Percentiles rank a stretch among this genome's conserved stretches.
Evolutionary conservation across 2,797 vertebrate genomes (phyloP).

Genomic region (Buceros bicornis): DNA sequence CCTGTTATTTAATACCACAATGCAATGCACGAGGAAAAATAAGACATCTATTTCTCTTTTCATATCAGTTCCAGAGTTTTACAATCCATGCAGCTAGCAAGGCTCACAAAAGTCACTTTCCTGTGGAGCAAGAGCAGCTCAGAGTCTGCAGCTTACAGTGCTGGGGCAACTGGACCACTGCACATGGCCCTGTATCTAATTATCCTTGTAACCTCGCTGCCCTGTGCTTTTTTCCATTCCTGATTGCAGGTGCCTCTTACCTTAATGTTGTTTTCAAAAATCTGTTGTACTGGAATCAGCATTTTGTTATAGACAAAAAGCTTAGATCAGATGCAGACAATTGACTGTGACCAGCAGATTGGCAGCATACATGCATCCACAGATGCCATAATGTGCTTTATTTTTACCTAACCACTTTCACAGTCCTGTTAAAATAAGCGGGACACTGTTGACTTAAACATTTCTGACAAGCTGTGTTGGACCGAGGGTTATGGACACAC

Average conservation of each 20-base stretch:
- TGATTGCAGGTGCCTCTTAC: not conserved
- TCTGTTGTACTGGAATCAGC: not conserved
- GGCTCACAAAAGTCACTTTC: conserved; percentile 12
- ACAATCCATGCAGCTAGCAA: not conserved
- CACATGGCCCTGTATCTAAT: not conserved
- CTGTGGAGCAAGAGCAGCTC: not conserved
- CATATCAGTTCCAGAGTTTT: not conserved
- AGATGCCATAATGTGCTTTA: not conserved
- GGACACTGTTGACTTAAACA: not conserved
- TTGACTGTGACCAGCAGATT: not conserved
- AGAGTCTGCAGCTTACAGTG: not conserved
- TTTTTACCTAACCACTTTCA: not conserved
- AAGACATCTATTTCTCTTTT: not conserved
- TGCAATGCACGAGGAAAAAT: not conserved
- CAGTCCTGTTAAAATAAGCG: not conserved
- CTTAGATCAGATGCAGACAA: not conserved
- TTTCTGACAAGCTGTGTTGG: not conserved
- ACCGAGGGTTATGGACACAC: not conserved
- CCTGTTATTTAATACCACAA: not conserved
- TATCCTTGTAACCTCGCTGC: not conserved
- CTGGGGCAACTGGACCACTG: not conserved
- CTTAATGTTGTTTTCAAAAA: not conserved
- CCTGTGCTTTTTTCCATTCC: not conserved
- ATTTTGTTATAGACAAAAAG: not conserved
- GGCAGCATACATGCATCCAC: not conserved